Conservation (phyloP, 2,888 invertebrate species). For the Ichneumoninae sp. region DNA sequence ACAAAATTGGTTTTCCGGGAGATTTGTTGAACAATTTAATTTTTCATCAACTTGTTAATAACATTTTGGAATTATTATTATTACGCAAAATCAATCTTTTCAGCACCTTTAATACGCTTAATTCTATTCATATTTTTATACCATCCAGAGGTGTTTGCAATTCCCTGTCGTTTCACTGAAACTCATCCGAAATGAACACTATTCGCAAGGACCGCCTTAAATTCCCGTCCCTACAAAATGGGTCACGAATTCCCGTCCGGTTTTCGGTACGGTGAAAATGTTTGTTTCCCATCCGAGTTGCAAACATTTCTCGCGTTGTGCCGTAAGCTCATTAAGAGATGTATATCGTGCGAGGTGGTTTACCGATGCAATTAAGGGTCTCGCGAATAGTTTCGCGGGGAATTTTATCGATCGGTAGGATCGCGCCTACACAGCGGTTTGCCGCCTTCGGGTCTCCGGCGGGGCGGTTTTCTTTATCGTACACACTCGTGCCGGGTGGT, state of each 20-base stretch:
- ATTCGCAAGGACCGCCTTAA: neutral
- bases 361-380: constrained; percentile 58
- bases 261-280: neutral
- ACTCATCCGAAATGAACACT: no score
- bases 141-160: no score
- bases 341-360: constrained; percentile 42
- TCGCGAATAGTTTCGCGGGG: constrained; percentile 56
- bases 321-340: constrained; percentile 30
- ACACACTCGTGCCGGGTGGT: constrained; percentile 44
- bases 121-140: no score
- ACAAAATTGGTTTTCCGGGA: no score
- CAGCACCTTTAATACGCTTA: no score
- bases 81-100: no score
- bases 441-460: neutral
- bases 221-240: neutral
- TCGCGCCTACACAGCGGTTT: constrained; percentile 33
- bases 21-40: no score
- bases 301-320: constrained; percentile 37
- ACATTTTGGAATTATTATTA: no score
- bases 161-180: no score
- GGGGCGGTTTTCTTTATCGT: neutral
- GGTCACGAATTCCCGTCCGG: neutral
- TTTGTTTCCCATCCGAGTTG: neutral
- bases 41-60: no score
- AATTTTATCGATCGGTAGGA: constrained; percentile 59